Evolutionary conservation across 2,888 invertebrate genomes (phyloP).

Genomic region (Electrophaes corylata): DNA sequence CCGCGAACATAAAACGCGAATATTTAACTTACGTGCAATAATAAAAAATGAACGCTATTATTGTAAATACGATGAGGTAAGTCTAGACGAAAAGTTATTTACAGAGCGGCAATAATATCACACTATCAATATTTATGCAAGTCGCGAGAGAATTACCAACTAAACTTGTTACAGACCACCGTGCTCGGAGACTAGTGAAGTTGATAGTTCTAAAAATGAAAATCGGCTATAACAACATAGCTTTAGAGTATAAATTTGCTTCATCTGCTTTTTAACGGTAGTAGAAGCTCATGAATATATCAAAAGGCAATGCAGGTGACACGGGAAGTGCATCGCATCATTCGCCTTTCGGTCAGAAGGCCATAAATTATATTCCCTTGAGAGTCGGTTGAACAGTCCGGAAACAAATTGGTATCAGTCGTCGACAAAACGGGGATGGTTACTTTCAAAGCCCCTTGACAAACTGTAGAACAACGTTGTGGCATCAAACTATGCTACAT

Average conservation of each 20-base stretch:
- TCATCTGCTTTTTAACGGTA: slow-evolving; percentile 25
- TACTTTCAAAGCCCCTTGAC: slow-evolving; percentile 31
- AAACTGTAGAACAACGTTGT: slow-evolving; percentile 29
- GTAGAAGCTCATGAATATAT: slow-evolving; percentile 51
- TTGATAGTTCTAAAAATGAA: slow-evolving; percentile 31
- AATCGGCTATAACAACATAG: slow-evolving; percentile 35
- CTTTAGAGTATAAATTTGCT: slow-evolving; percentile 41
- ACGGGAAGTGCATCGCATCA: slow-evolving; percentile 49
- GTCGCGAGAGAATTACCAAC: slow-evolving; percentile 43
- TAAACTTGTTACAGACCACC: slow-evolving; percentile 42
- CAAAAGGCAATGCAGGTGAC: slow-evolving; percentile 45
- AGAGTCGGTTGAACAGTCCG: slow-evolving; percentile 12
- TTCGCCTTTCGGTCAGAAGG: slow-evolving; percentile 41
- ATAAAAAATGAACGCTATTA: no score
- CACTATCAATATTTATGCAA: slow-evolving; percentile 44
- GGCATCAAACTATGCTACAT: slow-evolving; percentile 31
- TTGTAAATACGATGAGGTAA: no score
- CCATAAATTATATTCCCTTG: slow-evolving; percentile 40
- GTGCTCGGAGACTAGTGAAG: slow-evolving; percentile 21
- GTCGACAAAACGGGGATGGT: slow-evolving; percentile 26
- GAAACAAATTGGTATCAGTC: slow-evolving; percentile 28
- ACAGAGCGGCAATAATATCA: slow-evolving; percentile 35
- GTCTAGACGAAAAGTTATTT: neutral
- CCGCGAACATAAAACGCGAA: neutral
- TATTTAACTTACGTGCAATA: no score